These are phyloP conservation scores for Ephialtes manifestator DNA, from an alignment of 2,888 invertebrate species.

Conservation along the genomic window DNA sequence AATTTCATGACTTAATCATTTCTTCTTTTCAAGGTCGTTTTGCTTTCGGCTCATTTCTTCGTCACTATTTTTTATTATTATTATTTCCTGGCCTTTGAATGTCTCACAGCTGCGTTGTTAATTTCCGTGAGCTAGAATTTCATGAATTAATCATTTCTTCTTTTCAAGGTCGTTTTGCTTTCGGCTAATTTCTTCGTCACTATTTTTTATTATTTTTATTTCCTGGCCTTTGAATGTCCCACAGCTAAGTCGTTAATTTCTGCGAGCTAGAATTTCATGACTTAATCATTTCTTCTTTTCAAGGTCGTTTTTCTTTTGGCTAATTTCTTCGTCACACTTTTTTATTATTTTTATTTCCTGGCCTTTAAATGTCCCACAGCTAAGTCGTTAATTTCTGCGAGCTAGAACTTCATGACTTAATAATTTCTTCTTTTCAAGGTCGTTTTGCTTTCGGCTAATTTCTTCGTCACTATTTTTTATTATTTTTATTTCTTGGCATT, in stretches of 20 bases:
- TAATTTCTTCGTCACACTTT: neutral
- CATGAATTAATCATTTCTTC: conserved; percentile 71
- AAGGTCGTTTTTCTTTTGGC: neutral
- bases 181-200: neutral
- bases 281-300: conserved; percentile 65
- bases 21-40: conserved; percentile 44
- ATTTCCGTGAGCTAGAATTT: too few relatives aligned
- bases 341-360: neutral
- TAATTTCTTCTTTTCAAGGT: conserved; percentile 61
- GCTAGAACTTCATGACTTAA: conserved; percentile 69
- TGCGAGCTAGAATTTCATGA: conserved; percentile 64
- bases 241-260: neutral
- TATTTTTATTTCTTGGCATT: neutral
- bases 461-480: neutral
- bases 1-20: conserved; percentile 73
- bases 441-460: neutral
- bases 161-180: conserved; percentile 21
- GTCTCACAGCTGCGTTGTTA: neutral
- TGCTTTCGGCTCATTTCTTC: neutral
- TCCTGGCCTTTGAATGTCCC: neutral
- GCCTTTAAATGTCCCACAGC: neutral
- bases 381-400: neutral
- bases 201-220: neutral
- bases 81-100: neutral
- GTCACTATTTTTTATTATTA: neutral